phyloP scores from a whole-genome alignment of 1,140 invertebrate species.

The Cydia pomonella region DNA sequence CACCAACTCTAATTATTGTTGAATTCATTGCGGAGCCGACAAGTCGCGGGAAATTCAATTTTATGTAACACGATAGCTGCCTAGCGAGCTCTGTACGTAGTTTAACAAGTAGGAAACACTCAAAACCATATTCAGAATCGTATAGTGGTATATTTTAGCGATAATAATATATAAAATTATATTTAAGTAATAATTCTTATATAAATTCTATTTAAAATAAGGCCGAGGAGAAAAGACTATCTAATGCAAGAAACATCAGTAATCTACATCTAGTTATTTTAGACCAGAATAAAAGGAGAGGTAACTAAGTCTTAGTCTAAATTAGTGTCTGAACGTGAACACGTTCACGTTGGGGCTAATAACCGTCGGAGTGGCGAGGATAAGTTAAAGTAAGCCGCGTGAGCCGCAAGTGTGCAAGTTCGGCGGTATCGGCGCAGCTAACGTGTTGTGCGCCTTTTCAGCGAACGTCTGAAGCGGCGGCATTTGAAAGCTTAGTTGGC shows the following conservation, averaged over 20 bases:
- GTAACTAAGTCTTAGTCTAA: constrained; percentile 35
- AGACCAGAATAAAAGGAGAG: neutral
- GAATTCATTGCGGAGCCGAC: constrained; percentile 51
- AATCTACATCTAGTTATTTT: neutral
- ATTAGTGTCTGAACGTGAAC: constrained; percentile 39
- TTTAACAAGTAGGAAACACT: neutral
- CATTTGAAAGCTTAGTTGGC: constrained; percentile 41
- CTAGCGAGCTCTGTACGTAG: neutral
- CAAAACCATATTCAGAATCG: neutral
- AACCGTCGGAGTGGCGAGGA: constrained; percentile 31
- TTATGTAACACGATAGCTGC: constrained; percentile 36
- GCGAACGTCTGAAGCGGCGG: constrained; percentile 22
- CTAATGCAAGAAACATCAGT: neutral
- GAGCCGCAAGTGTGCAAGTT: constrained; percentile 46
- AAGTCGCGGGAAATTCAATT: constrained; percentile 55
- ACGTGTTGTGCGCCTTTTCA: constrained; percentile 43
- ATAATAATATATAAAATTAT: too few relatives aligned
- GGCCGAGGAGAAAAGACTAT: too few relatives aligned
- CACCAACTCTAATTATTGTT: constrained; percentile 54
- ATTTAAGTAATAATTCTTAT: too few relatives aligned
- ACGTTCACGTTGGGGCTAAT: constrained; percentile 35
- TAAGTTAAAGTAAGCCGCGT: constrained; percentile 40
- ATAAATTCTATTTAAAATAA: too few relatives aligned
- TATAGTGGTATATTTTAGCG: neutral
- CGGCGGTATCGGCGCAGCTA: constrained; percentile 38